phyloP scores from a whole-genome alignment of 2,113 vertebrate species.

The Hyperopisus bebe region DNA sequence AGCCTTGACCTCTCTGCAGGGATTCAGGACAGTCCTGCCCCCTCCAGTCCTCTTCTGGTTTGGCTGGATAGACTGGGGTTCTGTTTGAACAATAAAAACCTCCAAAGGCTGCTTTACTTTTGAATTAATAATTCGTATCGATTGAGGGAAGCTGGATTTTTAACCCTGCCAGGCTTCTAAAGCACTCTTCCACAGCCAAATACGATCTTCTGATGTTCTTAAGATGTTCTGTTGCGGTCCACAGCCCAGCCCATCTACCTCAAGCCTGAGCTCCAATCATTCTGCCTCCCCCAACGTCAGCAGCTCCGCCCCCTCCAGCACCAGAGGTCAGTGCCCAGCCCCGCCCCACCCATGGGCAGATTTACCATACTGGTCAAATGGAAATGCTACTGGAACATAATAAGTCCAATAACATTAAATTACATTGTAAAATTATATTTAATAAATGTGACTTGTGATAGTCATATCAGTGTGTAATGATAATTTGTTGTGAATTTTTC shows the following conservation, averaged over 20 bases:
- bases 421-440: neutral
- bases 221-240: neutral
- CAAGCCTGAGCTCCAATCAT: slow-evolving; percentile 95
- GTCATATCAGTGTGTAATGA: neutral
- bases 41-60: neutral
- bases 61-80: neutral
- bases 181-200: neutral
- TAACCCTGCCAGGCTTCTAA: neutral
- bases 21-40: neutral
- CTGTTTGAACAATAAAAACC: neutral
- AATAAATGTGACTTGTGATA: neutral
- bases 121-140: neutral
- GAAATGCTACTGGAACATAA: neutral
- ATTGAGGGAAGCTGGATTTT: neutral
- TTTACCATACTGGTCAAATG: neutral
- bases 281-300: slow-evolving; percentile 96
- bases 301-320: slow-evolving; percentile 93
- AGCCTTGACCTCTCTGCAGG: neutral
- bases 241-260: slow-evolving; percentile 98
- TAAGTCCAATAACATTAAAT: neutral
- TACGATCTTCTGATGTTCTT: neutral
- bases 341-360: neutral
- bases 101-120: neutral
- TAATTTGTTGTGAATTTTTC: neutral
- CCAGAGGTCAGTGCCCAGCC: slow-evolving; percentile 74